These are phyloP conservation scores for Chymomyza caudatula DNA, from an alignment of 2,888 invertebrate genomes.

Conservation along the genomic window DNA sequence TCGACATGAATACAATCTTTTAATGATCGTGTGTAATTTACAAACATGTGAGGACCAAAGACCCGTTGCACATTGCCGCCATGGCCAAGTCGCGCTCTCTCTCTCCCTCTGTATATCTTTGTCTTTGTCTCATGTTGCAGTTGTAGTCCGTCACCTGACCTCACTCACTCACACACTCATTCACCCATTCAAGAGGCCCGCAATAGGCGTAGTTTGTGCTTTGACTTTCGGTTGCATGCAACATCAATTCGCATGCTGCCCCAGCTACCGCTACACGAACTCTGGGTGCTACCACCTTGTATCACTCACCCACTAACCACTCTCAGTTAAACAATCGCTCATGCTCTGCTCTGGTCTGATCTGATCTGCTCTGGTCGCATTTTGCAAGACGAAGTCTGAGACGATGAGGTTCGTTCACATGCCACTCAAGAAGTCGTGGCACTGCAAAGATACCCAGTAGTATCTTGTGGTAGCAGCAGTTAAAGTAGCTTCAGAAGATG, in stretches of 20 bases:
- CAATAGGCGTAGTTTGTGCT: conserved; percentile 1
- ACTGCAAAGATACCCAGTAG: conserved; percentile 38
- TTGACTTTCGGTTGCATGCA: conserved; percentile 63
- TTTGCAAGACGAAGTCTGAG: conserved; percentile 48
- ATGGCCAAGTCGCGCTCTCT: not conserved
- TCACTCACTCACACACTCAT: conserved; percentile 11
- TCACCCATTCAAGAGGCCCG: conserved; percentile 10
- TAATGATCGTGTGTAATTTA: conserved; percentile 76
- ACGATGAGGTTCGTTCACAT: conserved; percentile 57
- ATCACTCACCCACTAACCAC: conserved; percentile 65
- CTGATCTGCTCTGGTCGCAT: conserved; percentile 58
- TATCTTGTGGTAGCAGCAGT: not conserved
- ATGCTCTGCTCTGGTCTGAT: conserved; percentile 23
- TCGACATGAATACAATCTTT: conserved; percentile 73
- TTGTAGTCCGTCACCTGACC: conserved; percentile 65
- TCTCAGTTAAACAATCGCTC: not conserved
- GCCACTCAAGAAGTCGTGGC: conserved; percentile 70
- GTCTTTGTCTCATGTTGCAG: too few relatives aligned
- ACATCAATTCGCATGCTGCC: too few relatives aligned
- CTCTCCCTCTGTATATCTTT: too few relatives aligned
- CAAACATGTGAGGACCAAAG: conserved; percentile 52
- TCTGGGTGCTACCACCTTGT: conserved; percentile 43
- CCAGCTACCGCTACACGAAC: not conserved
- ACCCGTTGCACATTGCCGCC: not conserved
- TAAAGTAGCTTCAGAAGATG: conserved; percentile 39